phyloP scores from a whole-genome alignment of 2,113 vertebrate species.

The Oriolus oriolus region DNA sequence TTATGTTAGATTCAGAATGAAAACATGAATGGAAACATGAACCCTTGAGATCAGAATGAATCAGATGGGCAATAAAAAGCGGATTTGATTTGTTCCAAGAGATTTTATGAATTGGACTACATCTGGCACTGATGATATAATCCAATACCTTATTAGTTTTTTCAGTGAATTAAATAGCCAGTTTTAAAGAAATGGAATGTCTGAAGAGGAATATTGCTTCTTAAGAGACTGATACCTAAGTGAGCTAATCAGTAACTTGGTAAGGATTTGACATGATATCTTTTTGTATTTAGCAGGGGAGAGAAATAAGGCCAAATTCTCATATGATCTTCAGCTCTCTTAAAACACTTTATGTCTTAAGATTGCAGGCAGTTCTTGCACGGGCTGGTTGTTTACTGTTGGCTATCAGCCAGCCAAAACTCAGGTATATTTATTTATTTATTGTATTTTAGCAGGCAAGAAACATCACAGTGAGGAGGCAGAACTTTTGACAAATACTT shows the following conservation, averaged over 20 bases:
- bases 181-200: not conserved
- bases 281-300: not conserved
- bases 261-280: not conserved
- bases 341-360: not conserved
- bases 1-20: not conserved
- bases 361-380: not conserved
- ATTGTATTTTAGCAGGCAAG: not conserved
- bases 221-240: not conserved
- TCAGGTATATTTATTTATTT: not conserved
- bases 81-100: constrained; percentile 34
- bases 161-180: not conserved
- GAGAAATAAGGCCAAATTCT: not conserved
- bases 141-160: not conserved
- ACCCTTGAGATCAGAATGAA: not conserved
- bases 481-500: not conserved
- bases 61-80: constrained; percentile 1
- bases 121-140: not conserved
- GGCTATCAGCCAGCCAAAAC: not conserved
- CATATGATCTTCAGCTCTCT: not conserved
- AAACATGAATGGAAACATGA: constrained; percentile 29
- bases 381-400: not conserved
- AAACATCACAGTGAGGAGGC: not conserved
- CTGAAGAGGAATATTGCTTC: not conserved
- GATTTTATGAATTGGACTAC: constrained; percentile 5
- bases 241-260: not conserved